Evolutionary conservation across 2,113 vertebrate species (phyloP).

Genomic region (Peromyscus polionotus): DNA sequence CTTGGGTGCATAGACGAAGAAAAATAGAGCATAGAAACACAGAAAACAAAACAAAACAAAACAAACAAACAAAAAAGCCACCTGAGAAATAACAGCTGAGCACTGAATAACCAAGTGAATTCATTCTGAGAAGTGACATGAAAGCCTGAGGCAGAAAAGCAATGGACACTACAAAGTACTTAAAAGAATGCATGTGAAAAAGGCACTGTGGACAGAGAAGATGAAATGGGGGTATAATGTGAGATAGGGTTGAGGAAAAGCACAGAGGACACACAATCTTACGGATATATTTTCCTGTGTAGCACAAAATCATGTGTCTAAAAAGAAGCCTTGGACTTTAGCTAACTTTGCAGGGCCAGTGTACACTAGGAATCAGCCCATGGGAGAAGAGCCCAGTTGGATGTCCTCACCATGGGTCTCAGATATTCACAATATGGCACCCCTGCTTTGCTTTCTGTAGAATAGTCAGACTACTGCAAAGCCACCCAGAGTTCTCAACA

Average conservation of each 20-base stretch:
- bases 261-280: rapidly evolving
- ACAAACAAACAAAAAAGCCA: background rate
- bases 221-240: background rate
- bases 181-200: background rate
- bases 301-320: background rate
- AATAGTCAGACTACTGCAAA: background rate
- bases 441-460: background rate
- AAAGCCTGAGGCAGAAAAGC: background rate
- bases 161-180: background rate
- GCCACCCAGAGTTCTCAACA: background rate
- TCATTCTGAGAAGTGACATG: background rate
- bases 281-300: background rate
- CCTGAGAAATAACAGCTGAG: background rate
- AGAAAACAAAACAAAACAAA: too few species aligned
- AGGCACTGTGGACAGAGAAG: background rate
- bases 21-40: background rate
- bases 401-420: background rate
- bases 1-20: too few species aligned
- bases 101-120: background rate
- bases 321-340: background rate
- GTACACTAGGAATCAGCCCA: background rate
- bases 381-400: background rate
- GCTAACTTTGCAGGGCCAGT: background rate
- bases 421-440: background rate
- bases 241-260: background rate